Percentiles rank a stretch among this genome's conserved stretches.
phyloP scores from a whole-genome alignment of 2,888 invertebrate species.

The Acanthosepion lycidas region DNA sequence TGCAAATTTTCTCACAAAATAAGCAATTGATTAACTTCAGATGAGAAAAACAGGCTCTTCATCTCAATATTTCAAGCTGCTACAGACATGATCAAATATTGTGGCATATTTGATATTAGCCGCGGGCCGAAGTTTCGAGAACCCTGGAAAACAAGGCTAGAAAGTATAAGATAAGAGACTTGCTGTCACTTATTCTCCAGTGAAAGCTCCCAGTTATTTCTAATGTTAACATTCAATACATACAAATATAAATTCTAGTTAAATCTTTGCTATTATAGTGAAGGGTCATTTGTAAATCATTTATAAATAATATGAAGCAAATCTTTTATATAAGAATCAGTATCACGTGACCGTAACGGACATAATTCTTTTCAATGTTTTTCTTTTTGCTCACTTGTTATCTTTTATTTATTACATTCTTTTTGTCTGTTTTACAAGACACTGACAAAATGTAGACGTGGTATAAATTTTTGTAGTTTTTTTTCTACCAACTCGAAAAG shows the following conservation, averaged over 20 bases:
- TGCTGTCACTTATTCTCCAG: neutral
- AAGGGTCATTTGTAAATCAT: neutral
- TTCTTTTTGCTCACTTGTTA: neutral
- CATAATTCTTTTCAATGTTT: neutral
- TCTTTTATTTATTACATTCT: neutral
- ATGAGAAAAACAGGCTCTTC: too few species aligned
- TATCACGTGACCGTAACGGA: too few species aligned
- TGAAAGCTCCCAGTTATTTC: neutral
- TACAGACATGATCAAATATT: too few species aligned
- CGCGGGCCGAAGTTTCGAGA: too few species aligned
- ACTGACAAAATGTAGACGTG: neutral
- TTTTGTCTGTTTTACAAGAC: neutral
- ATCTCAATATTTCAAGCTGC: too few species aligned
- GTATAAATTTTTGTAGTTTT: neutral
- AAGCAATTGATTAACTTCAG: too few species aligned
- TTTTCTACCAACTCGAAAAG: neutral
- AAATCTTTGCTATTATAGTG: neutral
- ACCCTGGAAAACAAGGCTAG: too few species aligned
- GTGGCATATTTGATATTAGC: too few species aligned
- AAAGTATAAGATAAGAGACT: neutral
- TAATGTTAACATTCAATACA: neutral
- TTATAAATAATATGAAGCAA: too few species aligned
- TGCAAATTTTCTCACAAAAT: too few species aligned
- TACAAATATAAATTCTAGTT: neutral
- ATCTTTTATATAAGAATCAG: too few species aligned